Percentiles rank a stretch among this genome's conserved stretches.
phyloP scores from a whole-genome alignment of 2,888 invertebrate species.

The Mythimna loreyi region DNA sequence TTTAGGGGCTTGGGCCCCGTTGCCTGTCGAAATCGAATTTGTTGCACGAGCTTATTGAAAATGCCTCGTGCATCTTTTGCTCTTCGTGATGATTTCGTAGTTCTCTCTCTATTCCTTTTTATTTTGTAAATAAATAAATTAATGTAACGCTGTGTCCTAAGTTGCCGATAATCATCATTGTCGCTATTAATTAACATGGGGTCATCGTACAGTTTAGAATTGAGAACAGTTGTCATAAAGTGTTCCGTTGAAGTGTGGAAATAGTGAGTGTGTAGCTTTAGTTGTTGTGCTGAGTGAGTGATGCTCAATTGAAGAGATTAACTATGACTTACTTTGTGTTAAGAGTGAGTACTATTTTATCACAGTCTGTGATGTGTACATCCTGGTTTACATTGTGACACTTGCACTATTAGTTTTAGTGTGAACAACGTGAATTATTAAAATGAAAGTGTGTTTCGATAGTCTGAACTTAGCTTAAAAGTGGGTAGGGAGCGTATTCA shows the following conservation, averaged over 20 bases:
- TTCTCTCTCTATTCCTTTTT: conserved; percentile 24
- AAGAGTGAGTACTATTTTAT: conserved; percentile 76
- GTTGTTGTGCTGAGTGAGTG: conserved; percentile 62
- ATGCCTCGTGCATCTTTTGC: conserved; percentile 75
- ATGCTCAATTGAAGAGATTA: conserved; percentile 69
- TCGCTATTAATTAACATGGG: conserved; percentile 68
- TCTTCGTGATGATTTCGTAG: conserved; percentile 62
- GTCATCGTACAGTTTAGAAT: conserved; percentile 71
- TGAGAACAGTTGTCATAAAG: conserved; percentile 64
- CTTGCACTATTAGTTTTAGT: conserved; percentile 21
- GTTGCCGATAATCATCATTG: conserved; percentile 55
- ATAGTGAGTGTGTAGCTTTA: conserved; percentile 56
- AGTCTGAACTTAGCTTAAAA: conserved; percentile 21
- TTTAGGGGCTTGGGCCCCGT: conserved; percentile 82
- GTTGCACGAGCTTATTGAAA: conserved; percentile 85
- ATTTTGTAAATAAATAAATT: conserved; percentile 25
- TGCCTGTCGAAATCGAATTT: conserved; percentile 84
- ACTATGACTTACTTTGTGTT: conserved; percentile 80
- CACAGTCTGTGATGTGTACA: conserved; percentile 23
- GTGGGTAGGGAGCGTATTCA: conserved; percentile 20
- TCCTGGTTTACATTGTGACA: conserved; percentile 17
- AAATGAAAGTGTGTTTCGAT: conserved; percentile 10
- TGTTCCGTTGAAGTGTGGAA: conserved; percentile 58
- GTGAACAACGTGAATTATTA: conserved; percentile 16
- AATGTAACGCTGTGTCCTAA: conserved; percentile 31